These are phyloP conservation scores for Bos taurus DNA, from an alignment of 2,113 vertebrate species.

Conservation along the genomic window DNA sequence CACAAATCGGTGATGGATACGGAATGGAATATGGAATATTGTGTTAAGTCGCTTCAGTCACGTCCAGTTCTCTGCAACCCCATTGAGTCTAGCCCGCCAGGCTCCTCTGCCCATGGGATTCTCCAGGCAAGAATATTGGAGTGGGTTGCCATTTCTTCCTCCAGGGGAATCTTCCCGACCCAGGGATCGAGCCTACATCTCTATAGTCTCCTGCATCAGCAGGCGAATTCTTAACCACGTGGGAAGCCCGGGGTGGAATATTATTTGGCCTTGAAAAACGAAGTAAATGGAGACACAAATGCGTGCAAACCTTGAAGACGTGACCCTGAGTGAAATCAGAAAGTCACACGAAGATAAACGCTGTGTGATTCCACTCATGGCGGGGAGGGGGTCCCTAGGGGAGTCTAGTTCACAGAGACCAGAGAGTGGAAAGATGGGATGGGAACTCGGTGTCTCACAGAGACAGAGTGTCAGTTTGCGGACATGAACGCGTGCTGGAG, in stretches of 20 bases:
- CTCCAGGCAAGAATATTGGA: background rate
- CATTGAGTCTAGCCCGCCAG: rapidly evolving
- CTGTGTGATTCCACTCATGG: too few relatives aligned
- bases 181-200: background rate
- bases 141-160: background rate
- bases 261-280: background rate
- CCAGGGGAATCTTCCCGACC: background rate
- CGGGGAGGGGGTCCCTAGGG: rapidly evolving
- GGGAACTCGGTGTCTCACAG: background rate
- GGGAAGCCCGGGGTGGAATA: background rate
- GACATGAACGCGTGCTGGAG: rapidly evolving
- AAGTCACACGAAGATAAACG: background rate
- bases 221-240: background rate
- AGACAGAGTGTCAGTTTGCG: background rate
- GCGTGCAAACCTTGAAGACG: rapidly evolving
- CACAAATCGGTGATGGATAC: rapidly evolving
- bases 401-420: background rate
- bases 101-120: background rate
- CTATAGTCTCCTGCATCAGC: background rate
- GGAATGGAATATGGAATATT: too few relatives aligned
- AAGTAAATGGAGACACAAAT: background rate
- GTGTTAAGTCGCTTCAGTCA: background rate
- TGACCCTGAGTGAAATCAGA: background rate
- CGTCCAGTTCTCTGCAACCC: background rate
- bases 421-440: background rate